Conservation (phyloP, 2,797 vertebrate genomes). For the Xiphophorus birchmanni region DNA sequence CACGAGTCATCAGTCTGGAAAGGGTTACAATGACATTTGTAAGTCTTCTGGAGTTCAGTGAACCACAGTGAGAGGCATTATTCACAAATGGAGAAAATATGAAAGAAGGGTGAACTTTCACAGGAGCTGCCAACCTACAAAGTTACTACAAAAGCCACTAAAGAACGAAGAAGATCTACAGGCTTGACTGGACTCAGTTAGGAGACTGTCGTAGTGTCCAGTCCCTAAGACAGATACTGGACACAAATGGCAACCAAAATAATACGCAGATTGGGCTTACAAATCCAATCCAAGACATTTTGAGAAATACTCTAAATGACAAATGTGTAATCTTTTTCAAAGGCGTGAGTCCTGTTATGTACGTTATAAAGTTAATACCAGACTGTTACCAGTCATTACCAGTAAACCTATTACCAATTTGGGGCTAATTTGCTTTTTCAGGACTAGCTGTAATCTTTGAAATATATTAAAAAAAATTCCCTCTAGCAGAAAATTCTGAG, state of each 20-base stretch:
- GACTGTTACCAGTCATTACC: too few species aligned
- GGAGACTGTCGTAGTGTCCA: too few species aligned
- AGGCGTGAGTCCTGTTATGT: not conserved
- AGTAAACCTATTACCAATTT: not conserved
- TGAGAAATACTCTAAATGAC: not conserved
- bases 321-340: not conserved
- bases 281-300: not conserved
- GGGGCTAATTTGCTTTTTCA: not conserved
- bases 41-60: not conserved
- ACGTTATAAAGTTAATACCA: not conserved
- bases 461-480: not conserved
- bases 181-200: not conserved
- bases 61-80: not conserved
- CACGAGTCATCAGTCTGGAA: too few species aligned
- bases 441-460: not conserved
- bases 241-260: too few species aligned
- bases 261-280: too few species aligned
- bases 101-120: not conserved
- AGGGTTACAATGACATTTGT: not conserved
- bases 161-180: not conserved
- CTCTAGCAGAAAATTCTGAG: not conserved
- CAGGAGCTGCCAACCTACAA: not conserved
- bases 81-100: not conserved
- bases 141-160: not conserved
- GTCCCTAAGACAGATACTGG: not conserved